Conservation (phyloP, 2,113 vertebrate species). For the Blennius ocellaris region DNA sequence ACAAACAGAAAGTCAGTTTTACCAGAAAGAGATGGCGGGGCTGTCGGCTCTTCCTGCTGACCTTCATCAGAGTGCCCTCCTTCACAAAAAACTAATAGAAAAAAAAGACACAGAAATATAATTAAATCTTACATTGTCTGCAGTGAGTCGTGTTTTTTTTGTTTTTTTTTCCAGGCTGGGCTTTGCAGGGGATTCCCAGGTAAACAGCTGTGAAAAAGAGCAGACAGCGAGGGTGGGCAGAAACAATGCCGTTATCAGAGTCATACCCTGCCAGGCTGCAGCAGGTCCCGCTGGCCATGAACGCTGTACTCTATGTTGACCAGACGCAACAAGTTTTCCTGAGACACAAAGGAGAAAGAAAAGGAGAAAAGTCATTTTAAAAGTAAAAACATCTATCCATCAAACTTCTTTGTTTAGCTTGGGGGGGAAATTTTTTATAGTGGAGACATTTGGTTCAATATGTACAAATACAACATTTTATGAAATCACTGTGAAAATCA, state of each 20-base stretch:
- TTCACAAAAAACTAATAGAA: conserved; percentile 91
- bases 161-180: too few species aligned
- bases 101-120: conserved; percentile 3
- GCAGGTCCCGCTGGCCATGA: conserved; percentile 86
- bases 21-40: conserved; percentile 97
- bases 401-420: not conserved
- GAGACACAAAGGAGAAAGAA: conserved; percentile 38
- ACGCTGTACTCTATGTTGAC: conserved; percentile 94
- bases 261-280: conserved; percentile 94
- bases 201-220: conserved; percentile 58
- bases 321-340: conserved; percentile 95
- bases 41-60: conserved; percentile 89
- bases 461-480: too few species aligned
- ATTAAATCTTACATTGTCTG: conserved; percentile 10
- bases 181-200: conserved; percentile 57
- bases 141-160: conserved; percentile 29
- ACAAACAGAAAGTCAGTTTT: conserved; percentile 66
- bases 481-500: too few species aligned
- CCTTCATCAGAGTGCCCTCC: conserved; percentile 96
- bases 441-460: too few species aligned
- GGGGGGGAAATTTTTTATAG: too few species aligned
- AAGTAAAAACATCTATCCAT: conserved; percentile 15
- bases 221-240: conserved; percentile 53
- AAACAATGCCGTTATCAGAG: conserved; percentile 82
- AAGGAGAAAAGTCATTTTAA: not conserved